phyloP scores from a whole-genome alignment of 1,140 invertebrate species.

The Hyphantria cunea region DNA sequence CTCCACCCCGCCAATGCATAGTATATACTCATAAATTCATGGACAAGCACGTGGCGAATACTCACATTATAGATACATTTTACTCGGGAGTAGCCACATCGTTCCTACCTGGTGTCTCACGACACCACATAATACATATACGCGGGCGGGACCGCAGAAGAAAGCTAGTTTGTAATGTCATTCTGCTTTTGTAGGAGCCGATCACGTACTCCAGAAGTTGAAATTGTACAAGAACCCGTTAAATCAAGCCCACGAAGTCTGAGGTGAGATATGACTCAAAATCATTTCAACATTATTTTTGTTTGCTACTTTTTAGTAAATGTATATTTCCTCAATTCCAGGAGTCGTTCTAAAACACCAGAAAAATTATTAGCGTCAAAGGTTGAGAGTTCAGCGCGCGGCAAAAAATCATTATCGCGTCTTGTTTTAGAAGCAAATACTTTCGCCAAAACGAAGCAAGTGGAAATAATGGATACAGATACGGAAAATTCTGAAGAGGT shows the following conservation, averaged over 20 bases:
- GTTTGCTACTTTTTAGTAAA: background rate
- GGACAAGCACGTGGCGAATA: no score
- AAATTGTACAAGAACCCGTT: constrained; percentile 40
- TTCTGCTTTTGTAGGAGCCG: constrained; percentile 45
- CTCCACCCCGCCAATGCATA: no score
- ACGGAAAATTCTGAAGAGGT: constrained; percentile 31
- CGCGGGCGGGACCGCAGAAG: no score
- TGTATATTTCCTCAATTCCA: constrained; percentile 33
- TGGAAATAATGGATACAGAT: constrained; percentile 44
- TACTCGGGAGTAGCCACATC: no score
- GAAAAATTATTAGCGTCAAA: constrained; percentile 68
- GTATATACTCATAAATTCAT: no score
- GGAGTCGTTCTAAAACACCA: constrained; percentile 70
- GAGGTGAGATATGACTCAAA: constrained; percentile 41
- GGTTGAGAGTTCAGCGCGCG: constrained; percentile 44
- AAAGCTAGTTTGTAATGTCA: no score
- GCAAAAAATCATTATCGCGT: constrained; percentile 67
- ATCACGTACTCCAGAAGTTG: constrained; percentile 60
- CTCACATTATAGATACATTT: no score
- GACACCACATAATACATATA: no score
- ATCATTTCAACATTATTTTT: background rate
- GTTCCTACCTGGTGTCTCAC: no score
- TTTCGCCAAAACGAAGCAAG: constrained; percentile 63
- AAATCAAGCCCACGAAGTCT: constrained; percentile 50
- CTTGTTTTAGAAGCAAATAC: constrained; percentile 71